Conservation (phyloP, 2,888 invertebrate genomes). For the Tipula vernalis region DNA sequence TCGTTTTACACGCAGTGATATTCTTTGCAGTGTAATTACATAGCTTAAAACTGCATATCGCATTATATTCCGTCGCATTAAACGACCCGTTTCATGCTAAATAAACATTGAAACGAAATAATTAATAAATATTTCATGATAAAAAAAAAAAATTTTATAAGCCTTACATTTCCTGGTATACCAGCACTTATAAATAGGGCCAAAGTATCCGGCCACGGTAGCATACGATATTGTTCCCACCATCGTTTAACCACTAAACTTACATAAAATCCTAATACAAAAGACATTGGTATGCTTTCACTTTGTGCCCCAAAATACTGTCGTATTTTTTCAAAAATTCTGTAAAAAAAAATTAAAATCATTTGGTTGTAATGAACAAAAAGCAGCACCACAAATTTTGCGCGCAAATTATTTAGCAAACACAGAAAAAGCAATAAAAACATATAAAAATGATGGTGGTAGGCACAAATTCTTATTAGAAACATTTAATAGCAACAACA, state of each 20-base stretch:
- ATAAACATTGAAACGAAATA: constrained; percentile 16
- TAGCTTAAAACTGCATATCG: constrained; percentile 80
- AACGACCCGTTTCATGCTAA: constrained; percentile 76
- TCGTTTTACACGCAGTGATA: constrained; percentile 75
- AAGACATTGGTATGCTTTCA: constrained; percentile 88
- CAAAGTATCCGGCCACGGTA: constrained; percentile 90
- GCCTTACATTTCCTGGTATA: constrained; percentile 68
- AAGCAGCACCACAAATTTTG: background rate
- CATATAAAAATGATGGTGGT: background rate
- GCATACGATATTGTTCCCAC: constrained; percentile 89
- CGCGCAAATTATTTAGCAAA: background rate
- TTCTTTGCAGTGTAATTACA: constrained; percentile 77
- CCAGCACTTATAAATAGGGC: constrained; percentile 85
- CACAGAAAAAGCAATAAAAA: background rate
- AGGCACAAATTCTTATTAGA: background rate
- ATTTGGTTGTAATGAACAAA: background rate
- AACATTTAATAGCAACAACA: background rate
- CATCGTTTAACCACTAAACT: constrained; percentile 82
- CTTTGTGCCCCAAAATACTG: constrained; percentile 78
- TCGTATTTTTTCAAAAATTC: constrained; percentile 75
- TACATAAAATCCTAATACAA: constrained; percentile 91
- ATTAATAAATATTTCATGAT: constrained; percentile 9
- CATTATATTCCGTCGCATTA: constrained; percentile 83
- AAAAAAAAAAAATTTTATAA: constrained; percentile 13
- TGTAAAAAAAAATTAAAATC: constrained; percentile 35